These are phyloP conservation scores for Ceratotherium simum DNA, from an alignment of 2,113 vertebrate species.

Conservation along the genomic window DNA sequence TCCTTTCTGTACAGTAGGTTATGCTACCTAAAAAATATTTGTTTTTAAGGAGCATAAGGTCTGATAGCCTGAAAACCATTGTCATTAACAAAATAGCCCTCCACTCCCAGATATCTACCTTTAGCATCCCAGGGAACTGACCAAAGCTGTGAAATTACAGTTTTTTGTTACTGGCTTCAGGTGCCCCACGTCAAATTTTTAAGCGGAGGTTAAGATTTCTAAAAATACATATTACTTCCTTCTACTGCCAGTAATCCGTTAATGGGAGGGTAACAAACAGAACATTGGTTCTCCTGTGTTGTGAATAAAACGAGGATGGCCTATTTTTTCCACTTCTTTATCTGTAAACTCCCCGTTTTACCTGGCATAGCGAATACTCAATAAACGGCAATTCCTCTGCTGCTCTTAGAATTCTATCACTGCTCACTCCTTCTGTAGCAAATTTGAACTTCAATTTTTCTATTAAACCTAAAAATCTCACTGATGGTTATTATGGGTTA, in stretches of 20 bases:
- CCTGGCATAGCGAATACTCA: not conserved
- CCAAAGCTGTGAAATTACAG: not conserved
- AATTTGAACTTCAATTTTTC: slow-evolving; percentile 43
- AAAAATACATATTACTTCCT: not conserved
- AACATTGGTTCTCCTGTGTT: not conserved
- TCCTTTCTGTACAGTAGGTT: not conserved
- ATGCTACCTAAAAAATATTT: not conserved
- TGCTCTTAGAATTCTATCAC: not conserved
- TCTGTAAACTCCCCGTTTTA: not conserved
- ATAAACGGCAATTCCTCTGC: not conserved
- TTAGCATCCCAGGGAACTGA: not conserved
- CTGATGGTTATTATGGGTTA: slow-evolving; percentile 40
- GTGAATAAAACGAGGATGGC: not conserved
- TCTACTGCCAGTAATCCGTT: not conserved
- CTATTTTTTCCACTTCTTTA: not conserved
- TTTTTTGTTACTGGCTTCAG: not conserved
- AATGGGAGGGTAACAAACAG: not conserved
- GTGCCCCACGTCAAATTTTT: not conserved
- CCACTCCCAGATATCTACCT: not conserved
- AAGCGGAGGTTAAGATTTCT: not conserved
- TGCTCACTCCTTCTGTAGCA: not conserved
- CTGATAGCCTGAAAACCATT: not conserved
- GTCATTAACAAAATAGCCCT: not conserved
- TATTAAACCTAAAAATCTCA: slow-evolving; percentile 62
- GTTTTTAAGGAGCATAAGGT: not conserved